phyloP scores from a whole-genome alignment of 2,797 vertebrate species.

The Pipistrellus pygmaeus region DNA sequence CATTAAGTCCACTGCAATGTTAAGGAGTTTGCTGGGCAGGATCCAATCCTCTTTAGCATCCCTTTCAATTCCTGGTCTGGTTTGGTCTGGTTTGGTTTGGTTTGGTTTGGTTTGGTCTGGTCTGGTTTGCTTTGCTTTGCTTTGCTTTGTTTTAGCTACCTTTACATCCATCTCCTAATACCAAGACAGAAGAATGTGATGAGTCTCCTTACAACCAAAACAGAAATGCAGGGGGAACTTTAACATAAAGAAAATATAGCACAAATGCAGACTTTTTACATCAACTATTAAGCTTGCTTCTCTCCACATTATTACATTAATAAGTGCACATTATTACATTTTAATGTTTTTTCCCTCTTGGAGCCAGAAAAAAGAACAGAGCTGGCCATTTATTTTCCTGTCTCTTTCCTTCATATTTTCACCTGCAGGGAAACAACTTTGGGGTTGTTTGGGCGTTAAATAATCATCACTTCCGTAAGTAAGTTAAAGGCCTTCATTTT shows the following conservation, averaged over 20 bases:
- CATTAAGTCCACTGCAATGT: neutral
- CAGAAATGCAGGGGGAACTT: neutral
- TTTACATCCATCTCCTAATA: neutral
- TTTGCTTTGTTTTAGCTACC: neutral
- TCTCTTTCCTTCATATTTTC: slow-evolving; percentile 26
- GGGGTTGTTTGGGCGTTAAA: neutral
- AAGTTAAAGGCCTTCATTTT: slow-evolving; percentile 1
- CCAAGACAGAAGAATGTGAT: slow-evolving; percentile 4
- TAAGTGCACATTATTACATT: neutral
- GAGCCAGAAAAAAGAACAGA: slow-evolving; percentile 13
- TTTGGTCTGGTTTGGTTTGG: no score
- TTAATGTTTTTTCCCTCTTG: neutral
- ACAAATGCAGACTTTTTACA: neutral
- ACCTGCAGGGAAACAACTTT: neutral
- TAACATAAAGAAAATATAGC: neutral
- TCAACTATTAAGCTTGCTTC: neutral
- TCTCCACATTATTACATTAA: no score
- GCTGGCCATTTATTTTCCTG: neutral
- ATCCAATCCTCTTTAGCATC: neutral
- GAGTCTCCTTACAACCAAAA: slow-evolving; percentile 32
- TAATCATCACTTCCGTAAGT: neutral
- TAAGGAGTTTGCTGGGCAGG: neutral
- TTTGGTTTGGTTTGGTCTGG: no score
- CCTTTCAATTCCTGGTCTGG: neutral
- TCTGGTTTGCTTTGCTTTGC: no score